Conservation (phyloP, 2,797 vertebrate genomes). For the Tadarida brasiliensis region DNA sequence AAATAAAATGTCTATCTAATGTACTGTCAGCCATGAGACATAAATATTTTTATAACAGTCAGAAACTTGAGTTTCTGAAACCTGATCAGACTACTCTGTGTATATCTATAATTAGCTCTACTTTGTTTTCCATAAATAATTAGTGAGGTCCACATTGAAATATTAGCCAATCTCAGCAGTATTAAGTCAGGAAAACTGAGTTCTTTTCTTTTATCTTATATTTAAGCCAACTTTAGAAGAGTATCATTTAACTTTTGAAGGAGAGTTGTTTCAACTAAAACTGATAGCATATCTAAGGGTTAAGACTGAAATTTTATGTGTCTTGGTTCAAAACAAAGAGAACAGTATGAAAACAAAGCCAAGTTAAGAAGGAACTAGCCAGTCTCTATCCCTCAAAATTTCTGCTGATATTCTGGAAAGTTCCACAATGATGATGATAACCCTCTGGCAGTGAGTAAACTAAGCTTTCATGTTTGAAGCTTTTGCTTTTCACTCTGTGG, state of each 20-base stretch:
- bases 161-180: slow-evolving; percentile 29
- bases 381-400: neutral
- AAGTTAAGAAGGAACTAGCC: neutral
- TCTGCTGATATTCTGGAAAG: neutral
- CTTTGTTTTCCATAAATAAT: slow-evolving; percentile 40
- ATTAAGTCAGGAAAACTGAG: neutral
- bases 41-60: neutral
- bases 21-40: neutral
- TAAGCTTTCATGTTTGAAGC: neutral
- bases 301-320: neutral
- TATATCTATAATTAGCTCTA: slow-evolving; percentile 5
- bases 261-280: neutral
- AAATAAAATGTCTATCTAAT: neutral
- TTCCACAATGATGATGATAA: neutral
- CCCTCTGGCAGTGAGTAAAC: neutral
- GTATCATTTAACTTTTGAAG: slow-evolving; percentile 14
- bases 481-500: neutral
- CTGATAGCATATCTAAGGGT: neutral
- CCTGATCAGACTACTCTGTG: neutral
- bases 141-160: slow-evolving; percentile 37
- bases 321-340: neutral
- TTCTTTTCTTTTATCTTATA: neutral
- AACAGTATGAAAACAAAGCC: slow-evolving; percentile 40
- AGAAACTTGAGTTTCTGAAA: slow-evolving; percentile 46
- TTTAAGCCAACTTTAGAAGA: slow-evolving; percentile 16